Evolutionary conservation across 2,888 invertebrate genomes (phyloP), one percentile per base, ranked within the genome.

Genomic region (Dorcus parallelipipedus): DNA sequence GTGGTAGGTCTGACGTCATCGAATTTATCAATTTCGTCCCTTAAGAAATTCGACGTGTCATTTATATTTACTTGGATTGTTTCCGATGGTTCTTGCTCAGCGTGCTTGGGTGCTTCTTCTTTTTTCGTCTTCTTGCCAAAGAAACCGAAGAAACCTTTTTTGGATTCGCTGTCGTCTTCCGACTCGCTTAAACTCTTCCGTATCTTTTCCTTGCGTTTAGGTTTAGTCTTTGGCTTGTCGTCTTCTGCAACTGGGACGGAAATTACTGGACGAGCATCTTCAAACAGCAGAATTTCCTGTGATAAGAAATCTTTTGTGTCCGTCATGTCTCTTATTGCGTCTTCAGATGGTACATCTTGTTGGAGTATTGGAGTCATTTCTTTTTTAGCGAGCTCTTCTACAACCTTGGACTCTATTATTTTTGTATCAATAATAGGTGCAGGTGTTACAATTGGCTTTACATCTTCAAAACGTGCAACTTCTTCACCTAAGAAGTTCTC

Each of bases 231-330:
- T 9, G 33, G 42, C n/a, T 57, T 53, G 47, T 56, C 56, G 38
- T 47, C 48, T 33, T 52, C 38, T 39, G 45, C 40, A 4, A 51
- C 41, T 14, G 40, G 8, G 17, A 17, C 38, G 10, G 40, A 23
- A 39, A 45, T n/a, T 17, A 52, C 5, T 26, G 67, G 65, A 53
- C 64, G 66, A 14, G 70, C 72, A 61, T 74, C 75, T 52, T 75
- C 69, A 52, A 70, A 73, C 41, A 67, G 62, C 48, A 68, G 62
- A 49, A 72, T 60, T 71, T 75, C 75, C 45, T 67, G 64, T 53
- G 63, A 64, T 50, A 73, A 56, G 58, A 73, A 73, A 48, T 68
- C 64, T 3, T 66, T 59, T 1, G 71, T 67, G 26, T 71, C 67
- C 7, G 68, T 71, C 67, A 73, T 73, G 38, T 69, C 55, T 63